Evolutionary conservation across 2,797 vertebrate species (phyloP), one percentile per base, ranked within the genome.

Genomic region (Schizothorax lantsangensis): DNA sequence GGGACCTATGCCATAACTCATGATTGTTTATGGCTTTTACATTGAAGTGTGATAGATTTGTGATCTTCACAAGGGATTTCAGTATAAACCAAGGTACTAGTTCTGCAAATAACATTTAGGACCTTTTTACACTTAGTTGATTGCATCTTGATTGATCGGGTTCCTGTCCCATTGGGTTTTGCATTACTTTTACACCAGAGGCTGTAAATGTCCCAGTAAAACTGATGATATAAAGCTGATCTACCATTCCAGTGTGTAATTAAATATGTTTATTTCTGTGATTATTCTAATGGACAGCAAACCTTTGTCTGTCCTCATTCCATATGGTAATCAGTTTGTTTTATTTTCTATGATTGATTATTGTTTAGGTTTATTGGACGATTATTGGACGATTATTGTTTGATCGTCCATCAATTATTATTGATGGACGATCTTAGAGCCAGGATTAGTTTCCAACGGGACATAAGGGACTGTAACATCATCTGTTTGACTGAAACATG

Each of bases 61-160:
- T 80, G 77, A 73, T 38, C 21, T 72, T 80, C 52, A 71, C 12
- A 57, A 47, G 77, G 66, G 66, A 59, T 38, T 82, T 26, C 33
- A 54, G 5, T 69, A 26, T 71, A 40, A 49, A 21, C 66, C 66
- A 54, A 71, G 64, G 26, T 82, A 38, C 80, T 52, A 38, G 14
- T 52, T 38, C 23, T 54, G 45, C 69, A 83, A 83, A 83, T 57
- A 83, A 26, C 68, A 83, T 59, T 82, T 83, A 59, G 81, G 21
- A 47, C 64, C 12, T 15, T 71, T 69, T 81, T 71, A 81, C 80
- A 71, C 45, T 71, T 81, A 38, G 45, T 71, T 81, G 45, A 81
- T 81, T 81, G 66, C 30, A 52, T 81, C 64, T 54, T 81, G 79
- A 81, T 68, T 68, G 79, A 81, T 81, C 17, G 6, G 30, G 14